phyloP scores from a whole-genome alignment of 2,113 vertebrate species.

The Globicephala melas region DNA sequence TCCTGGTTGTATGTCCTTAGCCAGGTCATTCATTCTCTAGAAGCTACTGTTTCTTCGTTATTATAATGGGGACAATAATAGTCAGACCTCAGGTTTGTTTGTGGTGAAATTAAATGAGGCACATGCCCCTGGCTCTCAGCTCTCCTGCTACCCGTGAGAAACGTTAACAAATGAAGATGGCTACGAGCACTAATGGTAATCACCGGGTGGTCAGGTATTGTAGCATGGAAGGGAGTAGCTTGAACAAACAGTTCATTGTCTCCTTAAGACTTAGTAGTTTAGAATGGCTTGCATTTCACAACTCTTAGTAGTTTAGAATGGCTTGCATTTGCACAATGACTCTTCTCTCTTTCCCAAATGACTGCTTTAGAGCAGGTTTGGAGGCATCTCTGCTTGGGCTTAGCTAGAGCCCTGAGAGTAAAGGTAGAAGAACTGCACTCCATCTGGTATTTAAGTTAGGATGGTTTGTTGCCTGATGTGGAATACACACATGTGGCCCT shows the following conservation, averaged over 20 bases:
- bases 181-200: background rate
- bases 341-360: background rate
- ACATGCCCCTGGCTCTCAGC: background rate
- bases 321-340: background rate
- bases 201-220: background rate
- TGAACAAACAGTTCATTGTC: background rate
- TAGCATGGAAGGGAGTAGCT: background rate
- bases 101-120: background rate
- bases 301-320: background rate
- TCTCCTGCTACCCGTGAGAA: background rate
- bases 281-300: background rate
- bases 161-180: background rate
- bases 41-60: background rate
- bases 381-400: background rate
- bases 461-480: background rate
- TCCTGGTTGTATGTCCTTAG: background rate
- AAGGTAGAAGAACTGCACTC: background rate
- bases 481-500: background rate
- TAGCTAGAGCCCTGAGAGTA: background rate
- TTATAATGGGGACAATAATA: background rate
- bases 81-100: background rate
- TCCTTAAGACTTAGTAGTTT: background rate
- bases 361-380: background rate
- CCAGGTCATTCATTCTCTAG: background rate
- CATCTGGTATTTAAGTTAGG: background rate